Percentiles rank a stretch among this genome's conserved stretches.
phyloP scores from a whole-genome alignment of 2,888 invertebrate species.

The Lottia scabra region DNA sequence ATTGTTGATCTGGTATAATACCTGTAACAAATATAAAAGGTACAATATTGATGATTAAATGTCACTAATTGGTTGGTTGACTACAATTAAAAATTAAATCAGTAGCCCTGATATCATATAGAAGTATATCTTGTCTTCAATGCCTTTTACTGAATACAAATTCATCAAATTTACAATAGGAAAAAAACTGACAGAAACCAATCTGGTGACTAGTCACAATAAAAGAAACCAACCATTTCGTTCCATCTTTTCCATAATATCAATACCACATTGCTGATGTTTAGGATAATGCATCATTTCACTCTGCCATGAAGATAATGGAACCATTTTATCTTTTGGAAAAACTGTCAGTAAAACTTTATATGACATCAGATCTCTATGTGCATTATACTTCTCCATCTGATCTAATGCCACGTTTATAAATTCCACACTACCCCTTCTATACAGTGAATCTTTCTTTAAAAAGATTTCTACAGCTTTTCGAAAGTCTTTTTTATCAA shows the following conservation, averaged over 20 bases:
- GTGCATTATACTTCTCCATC: conserved; percentile 90
- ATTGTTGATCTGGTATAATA: conserved; percentile 91
- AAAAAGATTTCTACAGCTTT: conserved; percentile 75
- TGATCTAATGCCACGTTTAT: conserved; percentile 88
- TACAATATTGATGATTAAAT: neutral
- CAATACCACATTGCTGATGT: conserved; percentile 94
- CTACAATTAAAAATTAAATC: too few species aligned
- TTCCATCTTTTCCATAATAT: conserved; percentile 95
- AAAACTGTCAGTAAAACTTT: conserved; percentile 86
- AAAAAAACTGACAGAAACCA: neutral
- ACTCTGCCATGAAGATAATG: conserved; percentile 82
- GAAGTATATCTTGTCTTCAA: too few species aligned
- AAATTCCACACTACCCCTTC: conserved; percentile 93
- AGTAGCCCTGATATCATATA: too few species aligned
- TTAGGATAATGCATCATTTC: conserved; percentile 95
- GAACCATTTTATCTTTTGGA: conserved; percentile 84
- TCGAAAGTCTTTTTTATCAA: conserved; percentile 51
- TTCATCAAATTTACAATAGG: too few species aligned
- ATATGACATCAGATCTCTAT: conserved; percentile 81
- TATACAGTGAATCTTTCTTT: conserved; percentile 75
- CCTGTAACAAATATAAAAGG: conserved; percentile 70
- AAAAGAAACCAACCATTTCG: conserved; percentile 77
- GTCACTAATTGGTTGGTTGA: too few species aligned
- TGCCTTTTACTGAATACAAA: too few species aligned
- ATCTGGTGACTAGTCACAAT: too few species aligned